phyloP scores from a whole-genome alignment of 2,888 invertebrate species.

The Matsumyia berberina region DNA sequence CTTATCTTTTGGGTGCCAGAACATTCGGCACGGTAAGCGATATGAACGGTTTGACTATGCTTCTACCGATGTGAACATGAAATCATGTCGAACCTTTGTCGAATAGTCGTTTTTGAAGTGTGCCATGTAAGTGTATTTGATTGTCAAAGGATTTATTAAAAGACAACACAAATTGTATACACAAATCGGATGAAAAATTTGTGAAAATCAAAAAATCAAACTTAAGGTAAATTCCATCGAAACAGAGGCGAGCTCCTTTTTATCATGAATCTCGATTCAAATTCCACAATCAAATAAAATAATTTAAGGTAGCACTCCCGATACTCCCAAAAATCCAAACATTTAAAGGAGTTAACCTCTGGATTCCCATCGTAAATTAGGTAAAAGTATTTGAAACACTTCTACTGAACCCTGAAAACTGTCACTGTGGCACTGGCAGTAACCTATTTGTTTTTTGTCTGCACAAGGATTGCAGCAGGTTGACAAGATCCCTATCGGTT shows the following conservation, averaged over 20 bases:
- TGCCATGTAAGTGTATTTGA: constrained; percentile 49
- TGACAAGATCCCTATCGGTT: constrained; percentile 61
- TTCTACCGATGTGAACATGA: not conserved
- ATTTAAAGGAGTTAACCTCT: constrained; percentile 32
- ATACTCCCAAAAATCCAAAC: constrained; percentile 8
- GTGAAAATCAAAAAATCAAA: not conserved
- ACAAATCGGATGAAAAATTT: not conserved
- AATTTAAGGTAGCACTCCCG: constrained; percentile 55
- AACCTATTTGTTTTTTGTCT: constrained; percentile 51
- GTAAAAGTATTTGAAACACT: constrained; percentile 11
- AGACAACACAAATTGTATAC: not conserved
- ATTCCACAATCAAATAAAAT: constrained; percentile 43
- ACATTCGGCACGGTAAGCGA: constrained; percentile 69
- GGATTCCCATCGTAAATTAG: constrained; percentile 68
- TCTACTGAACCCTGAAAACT: too few relatives aligned
- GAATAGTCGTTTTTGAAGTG: constrained; percentile 46
- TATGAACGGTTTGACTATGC: constrained; percentile 24
- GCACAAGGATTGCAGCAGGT: constrained; percentile 45
- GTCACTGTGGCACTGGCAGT: constrained; percentile 39
- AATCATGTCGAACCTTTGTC: not conserved
- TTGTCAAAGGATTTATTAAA: constrained; percentile 15
- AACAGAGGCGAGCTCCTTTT: constrained; percentile 33
- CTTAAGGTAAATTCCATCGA: constrained; percentile 36
- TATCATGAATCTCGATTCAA: constrained; percentile 53
- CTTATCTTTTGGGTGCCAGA: constrained; percentile 71